These are phyloP conservation scores for Bujurquina vittata DNA, from an alignment of 2,113 vertebrate species.

Conservation along the genomic window DNA sequence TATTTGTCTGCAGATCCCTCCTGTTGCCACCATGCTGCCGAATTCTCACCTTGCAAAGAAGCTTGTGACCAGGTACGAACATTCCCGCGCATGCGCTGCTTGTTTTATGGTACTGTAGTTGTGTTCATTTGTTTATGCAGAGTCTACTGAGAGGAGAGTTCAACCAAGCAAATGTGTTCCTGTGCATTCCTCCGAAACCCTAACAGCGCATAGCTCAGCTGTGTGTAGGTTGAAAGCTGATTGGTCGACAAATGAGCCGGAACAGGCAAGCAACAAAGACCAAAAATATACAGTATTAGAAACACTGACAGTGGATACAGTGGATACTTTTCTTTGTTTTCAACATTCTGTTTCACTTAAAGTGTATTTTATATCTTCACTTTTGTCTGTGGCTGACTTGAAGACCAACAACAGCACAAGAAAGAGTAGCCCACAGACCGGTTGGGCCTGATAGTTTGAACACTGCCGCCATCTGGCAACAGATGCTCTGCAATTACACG, in stretches of 20 bases:
- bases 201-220: neutral
- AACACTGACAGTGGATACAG: too few relatives aligned
- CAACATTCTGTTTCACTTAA: too few relatives aligned
- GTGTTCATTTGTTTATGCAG: neutral
- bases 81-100: too few relatives aligned
- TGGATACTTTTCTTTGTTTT: too few relatives aligned
- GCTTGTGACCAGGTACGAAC: constrained; percentile 93
- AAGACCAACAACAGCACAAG: neutral
- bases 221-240: neutral
- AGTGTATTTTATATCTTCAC: too few relatives aligned
- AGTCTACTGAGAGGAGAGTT: neutral
- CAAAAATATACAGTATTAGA: too few relatives aligned
- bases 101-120: neutral
- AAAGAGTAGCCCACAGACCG: neutral
- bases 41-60: constrained; percentile 89
- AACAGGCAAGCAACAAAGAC: neutral
- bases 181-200: neutral
- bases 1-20: constrained; percentile 82
- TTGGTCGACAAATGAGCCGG: neutral
- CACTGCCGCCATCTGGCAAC: neutral
- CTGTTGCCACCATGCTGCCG: constrained; percentile 92
- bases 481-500: neutral
- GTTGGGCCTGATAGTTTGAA: neutral
- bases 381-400: too few relatives aligned
- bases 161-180: neutral